Percentiles rank a stretch among this genome's conserved stretches.
Conservation (phyloP, 2,888 invertebrate species). For the Aromia moschata region DNA sequence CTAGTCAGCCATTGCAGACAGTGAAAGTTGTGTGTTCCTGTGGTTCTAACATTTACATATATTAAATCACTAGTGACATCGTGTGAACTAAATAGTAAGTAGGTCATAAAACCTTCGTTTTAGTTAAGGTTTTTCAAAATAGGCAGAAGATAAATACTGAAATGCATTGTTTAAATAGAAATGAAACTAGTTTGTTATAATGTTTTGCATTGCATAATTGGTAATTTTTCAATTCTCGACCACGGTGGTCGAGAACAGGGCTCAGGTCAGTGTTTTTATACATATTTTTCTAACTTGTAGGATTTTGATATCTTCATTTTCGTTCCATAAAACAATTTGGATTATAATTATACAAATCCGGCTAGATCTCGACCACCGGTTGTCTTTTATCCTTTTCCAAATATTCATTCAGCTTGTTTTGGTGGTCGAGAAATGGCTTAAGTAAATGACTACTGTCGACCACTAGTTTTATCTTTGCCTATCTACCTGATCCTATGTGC, state of each 20-base stretch:
- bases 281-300: background rate
- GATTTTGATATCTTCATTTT: slow-evolving; percentile 7
- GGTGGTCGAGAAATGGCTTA: background rate
- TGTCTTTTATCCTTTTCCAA: background rate
- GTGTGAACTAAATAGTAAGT: slow-evolving; percentile 7
- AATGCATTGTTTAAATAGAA: slow-evolving; percentile 11
- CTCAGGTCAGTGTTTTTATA: background rate
- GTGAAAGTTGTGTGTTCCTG: background rate
- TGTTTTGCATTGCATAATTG: background rate
- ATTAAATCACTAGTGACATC: slow-evolving; percentile 8
- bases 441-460: background rate
- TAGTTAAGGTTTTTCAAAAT: slow-evolving; percentile 12
- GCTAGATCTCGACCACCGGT: background rate
- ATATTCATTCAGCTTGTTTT: background rate
- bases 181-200: background rate
- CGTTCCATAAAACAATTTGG: slow-evolving; percentile 6
- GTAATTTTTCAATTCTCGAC: slow-evolving; percentile 13
- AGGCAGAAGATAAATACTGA: slow-evolving; percentile 4
- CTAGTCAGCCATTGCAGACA: background rate
- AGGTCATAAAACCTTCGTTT: slow-evolving; percentile 4
- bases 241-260: slow-evolving; percentile 16
- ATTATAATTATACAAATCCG: background rate
- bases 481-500: background rate
- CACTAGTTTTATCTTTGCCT: background rate
- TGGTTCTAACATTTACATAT: background rate